A percentile compares a stretch with the other conserved stretches of the same genome.
phyloP scores from a whole-genome alignment of 1,140 invertebrate genomes.

The Drosophila subobscura region DNA sequence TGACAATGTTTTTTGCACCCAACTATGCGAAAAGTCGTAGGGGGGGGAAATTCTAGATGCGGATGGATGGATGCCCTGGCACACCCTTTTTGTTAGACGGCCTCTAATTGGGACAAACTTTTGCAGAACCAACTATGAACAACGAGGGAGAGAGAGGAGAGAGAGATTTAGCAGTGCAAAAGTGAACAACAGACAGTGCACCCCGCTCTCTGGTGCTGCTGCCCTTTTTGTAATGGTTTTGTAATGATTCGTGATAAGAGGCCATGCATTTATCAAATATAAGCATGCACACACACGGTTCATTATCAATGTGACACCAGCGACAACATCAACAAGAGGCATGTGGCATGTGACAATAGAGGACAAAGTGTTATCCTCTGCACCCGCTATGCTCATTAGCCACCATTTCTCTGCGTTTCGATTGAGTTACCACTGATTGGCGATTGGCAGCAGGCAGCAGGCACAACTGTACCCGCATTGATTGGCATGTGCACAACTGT shows the following conservation, averaged over 20 bases:
- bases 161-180: too few relatives aligned
- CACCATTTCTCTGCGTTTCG: too few relatives aligned
- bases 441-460: too few relatives aligned
- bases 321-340: constrained; percentile 14
- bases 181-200: too few relatives aligned
- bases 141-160: background rate
- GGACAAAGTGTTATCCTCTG: too few relatives aligned
- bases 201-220: constrained; percentile 1
- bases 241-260: constrained; percentile 50
- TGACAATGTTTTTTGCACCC: constrained; percentile 38
- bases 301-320: constrained; percentile 26
- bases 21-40: background rate
- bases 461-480: too few relatives aligned
- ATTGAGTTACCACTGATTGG: too few relatives aligned
- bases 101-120: constrained; percentile 39
- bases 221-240: constrained; percentile 35
- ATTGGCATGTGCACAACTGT: too few relatives aligned
- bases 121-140: background rate
- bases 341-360: background rate
- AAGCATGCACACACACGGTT: constrained; percentile 7
- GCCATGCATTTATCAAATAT: background rate
- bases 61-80: background rate
- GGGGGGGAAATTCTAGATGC: background rate
- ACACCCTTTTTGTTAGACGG: too few relatives aligned
- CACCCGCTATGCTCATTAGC: too few relatives aligned